phyloP scores from a whole-genome alignment of 2,888 invertebrate genomes.

The Tetragnatha montana region DNA sequence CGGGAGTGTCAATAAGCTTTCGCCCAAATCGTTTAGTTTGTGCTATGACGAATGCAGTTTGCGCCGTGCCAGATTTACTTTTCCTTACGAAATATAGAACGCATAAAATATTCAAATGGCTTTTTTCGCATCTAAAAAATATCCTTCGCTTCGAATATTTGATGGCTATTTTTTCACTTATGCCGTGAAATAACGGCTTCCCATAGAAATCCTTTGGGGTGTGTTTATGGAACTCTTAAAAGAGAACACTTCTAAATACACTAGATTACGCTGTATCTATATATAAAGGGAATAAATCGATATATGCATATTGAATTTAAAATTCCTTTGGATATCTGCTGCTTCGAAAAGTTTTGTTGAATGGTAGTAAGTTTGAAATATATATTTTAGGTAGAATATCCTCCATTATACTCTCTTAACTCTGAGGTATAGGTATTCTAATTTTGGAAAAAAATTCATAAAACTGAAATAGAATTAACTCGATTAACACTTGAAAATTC shows the following conservation, averaged over 20 bases:
- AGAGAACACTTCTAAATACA: neutral
- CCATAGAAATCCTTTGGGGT: constrained; percentile 6
- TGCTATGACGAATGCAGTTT: constrained; percentile 47
- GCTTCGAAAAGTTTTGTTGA: neutral
- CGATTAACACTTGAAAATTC: no score
- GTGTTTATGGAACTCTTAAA: neutral
- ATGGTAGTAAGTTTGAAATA: no score
- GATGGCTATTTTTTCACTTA: constrained; percentile 60
- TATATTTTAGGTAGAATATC: no score
- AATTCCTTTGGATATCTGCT: neutral
- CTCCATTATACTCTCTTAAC: no score
- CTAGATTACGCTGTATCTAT: neutral
- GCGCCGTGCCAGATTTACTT: constrained; percentile 54
- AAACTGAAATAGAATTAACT: no score
- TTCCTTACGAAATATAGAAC: constrained; percentile 33
- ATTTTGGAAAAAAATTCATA: no score
- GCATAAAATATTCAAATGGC: constrained; percentile 65
- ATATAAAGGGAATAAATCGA: neutral
- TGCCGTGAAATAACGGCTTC: constrained; percentile 38
- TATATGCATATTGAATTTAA: neutral
- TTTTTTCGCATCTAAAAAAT: constrained; percentile 45
- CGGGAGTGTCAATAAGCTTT: constrained; percentile 55
- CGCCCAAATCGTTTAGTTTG: constrained; percentile 53
- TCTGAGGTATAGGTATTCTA: no score
- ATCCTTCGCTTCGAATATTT: constrained; percentile 46